Percentiles rank a stretch among this genome's conserved stretches.
These are phyloP conservation scores for Chrysolina haemoptera DNA, from an alignment of 2,888 invertebrate species.

Conservation along the genomic window DNA sequence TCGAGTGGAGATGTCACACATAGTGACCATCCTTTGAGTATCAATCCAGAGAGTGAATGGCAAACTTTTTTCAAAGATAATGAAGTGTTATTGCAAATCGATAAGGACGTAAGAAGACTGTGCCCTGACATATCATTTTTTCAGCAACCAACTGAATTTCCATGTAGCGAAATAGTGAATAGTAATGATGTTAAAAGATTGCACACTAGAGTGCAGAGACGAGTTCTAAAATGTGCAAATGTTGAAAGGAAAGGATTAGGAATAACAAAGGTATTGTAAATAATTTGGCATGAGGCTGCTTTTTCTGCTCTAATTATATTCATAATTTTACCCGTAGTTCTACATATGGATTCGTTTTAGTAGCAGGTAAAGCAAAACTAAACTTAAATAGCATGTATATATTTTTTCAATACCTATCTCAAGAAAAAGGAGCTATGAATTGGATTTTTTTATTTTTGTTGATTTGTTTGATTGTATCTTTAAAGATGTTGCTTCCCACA, in stretches of 20 bases:
- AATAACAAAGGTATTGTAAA: constrained; percentile 82
- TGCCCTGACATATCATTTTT: constrained; percentile 99
- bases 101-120: constrained; percentile 94
- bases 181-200: constrained; percentile 87
- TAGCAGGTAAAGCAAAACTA: constrained; percentile 47
- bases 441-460: constrained; percentile 20
- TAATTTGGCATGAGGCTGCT: neutral
- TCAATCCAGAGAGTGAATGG: constrained; percentile 97
- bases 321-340: constrained; percentile 37
- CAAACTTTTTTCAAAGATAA: constrained; percentile 97
- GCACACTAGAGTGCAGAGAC: constrained; percentile 90
- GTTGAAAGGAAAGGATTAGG: constrained; percentile 91
- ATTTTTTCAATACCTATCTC: neutral
- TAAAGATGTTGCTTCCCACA: too few species aligned
- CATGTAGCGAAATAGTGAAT: constrained; percentile 85
- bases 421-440: constrained; percentile 2
- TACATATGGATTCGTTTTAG: constrained; percentile 49
- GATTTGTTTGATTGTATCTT: neutral
- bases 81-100: constrained; percentile 96
- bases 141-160: constrained; percentile 93
- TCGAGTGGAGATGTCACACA: constrained; percentile 75
- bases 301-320: constrained; percentile 45
- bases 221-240: constrained; percentile 88
- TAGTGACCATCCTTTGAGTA: constrained; percentile 92
- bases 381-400: constrained; percentile 32